A percentile compares a stretch with the other conserved stretches of the same genome.
These are phyloP conservation scores for Meleagris gallopavo DNA, from an alignment of 2,113 vertebrate genomes.

Conservation along the genomic window DNA sequence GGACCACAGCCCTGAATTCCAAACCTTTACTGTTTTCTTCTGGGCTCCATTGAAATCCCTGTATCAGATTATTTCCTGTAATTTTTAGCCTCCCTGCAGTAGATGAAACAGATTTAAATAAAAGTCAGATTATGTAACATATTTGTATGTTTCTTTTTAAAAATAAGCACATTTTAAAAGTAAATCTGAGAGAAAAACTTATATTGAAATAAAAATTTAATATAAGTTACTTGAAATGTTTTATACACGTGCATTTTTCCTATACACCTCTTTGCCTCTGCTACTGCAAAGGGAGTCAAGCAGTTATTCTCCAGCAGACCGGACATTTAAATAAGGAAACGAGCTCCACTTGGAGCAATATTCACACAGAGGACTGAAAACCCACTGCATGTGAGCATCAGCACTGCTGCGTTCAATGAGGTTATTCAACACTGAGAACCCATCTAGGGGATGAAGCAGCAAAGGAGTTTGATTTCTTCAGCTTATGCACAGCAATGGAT, in stretches of 20 bases:
- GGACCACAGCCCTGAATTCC: constrained; percentile 3
- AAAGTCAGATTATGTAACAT: background rate
- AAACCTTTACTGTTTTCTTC: background rate
- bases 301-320: background rate
- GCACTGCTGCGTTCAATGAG: background rate
- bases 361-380: background rate
- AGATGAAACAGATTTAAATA: background rate
- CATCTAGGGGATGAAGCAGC: background rate
- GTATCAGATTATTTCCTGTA: constrained; percentile 39
- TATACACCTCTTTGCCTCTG: background rate
- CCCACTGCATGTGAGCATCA: background rate
- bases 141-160: background rate
- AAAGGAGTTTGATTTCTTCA: background rate
- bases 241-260: background rate
- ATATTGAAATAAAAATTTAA: background rate
- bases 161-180: background rate
- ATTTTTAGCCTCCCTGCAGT: background rate
- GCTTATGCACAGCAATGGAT: background rate
- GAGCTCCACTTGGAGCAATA: background rate
- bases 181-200: background rate
- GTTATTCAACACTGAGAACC: background rate
- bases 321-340: background rate
- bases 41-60: background rate
- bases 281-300: background rate
- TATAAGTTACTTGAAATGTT: background rate